These are phyloP conservation scores for Hyposoter didymator DNA, from an alignment of 2,888 invertebrate species.

Conservation along the genomic window DNA sequence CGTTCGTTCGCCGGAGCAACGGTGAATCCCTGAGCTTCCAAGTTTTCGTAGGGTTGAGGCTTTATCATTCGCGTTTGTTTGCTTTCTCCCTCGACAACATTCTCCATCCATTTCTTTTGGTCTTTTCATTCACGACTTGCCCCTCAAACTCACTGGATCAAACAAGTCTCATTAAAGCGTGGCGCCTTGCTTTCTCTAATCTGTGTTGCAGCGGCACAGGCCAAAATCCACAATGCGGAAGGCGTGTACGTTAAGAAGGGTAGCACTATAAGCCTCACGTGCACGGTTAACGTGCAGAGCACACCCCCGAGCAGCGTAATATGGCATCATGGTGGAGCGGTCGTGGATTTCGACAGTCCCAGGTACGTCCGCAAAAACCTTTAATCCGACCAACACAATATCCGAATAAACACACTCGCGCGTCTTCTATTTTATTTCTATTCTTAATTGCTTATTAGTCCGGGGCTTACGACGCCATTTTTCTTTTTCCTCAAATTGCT, in stretches of 20 bases:
- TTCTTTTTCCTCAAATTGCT: not conserved
- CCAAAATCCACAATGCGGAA: conserved; percentile 93
- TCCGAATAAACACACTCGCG: not conserved
- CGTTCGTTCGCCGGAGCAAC: conserved; percentile 18
- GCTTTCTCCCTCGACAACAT: conserved; percentile 29
- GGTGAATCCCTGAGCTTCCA: too few relatives aligned
- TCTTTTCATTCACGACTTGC: conserved; percentile 51
- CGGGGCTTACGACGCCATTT: not conserved
- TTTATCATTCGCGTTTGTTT: conserved; percentile 28
- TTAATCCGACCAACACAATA: conserved; percentile 23
- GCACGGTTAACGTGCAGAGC: conserved; percentile 94
- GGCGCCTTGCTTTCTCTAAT: conserved; percentile 70
- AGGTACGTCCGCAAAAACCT: conserved; percentile 76
- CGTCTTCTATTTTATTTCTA: not conserved
- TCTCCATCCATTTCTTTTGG: conserved; percentile 28
- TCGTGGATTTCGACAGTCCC: conserved; percentile 91
- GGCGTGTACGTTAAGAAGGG: conserved; percentile 96
- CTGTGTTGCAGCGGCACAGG: conserved; percentile 92
- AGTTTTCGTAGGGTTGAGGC: conserved; percentile 10
- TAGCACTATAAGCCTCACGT: conserved; percentile 95
- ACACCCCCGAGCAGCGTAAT: conserved; percentile 90
- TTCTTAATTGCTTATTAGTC: conserved; percentile 19
- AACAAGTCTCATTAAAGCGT: conserved; percentile 67
- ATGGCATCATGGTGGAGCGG: conserved; percentile 93
- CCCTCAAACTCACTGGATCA: conserved; percentile 61